These are phyloP conservation scores for Cheilinus undulatus DNA, from an alignment of 2,113 vertebrate genomes.

Conservation along the genomic window DNA sequence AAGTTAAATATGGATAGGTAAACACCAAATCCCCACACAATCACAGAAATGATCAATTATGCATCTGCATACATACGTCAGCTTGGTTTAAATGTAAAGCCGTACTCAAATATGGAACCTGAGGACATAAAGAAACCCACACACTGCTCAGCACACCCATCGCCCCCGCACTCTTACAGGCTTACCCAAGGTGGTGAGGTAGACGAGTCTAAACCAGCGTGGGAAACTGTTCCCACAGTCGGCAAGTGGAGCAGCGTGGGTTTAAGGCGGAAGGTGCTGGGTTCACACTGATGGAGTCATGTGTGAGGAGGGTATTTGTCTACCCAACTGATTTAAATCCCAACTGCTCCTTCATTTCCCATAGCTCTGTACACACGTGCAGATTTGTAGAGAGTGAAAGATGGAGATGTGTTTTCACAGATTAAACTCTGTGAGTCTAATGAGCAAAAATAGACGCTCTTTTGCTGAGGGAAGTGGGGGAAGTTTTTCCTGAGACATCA, in stretches of 20 bases:
- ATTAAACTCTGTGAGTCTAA: slow-evolving; percentile 4
- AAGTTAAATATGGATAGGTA: not conserved
- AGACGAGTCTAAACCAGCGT: slow-evolving; percentile 47
- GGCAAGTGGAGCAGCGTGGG: slow-evolving; percentile 64
- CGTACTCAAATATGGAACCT: not conserved
- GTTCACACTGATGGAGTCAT: slow-evolving; percentile 52
- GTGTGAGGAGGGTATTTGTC: slow-evolving; percentile 36
- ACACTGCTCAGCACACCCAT: not conserved
- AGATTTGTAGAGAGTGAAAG: not conserved
- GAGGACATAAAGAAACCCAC: not conserved
- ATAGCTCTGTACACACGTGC: not conserved
- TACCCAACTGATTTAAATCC: slow-evolving; percentile 56
- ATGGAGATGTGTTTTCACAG: not conserved
- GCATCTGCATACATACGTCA: not conserved
- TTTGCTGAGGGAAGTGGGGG: too few species aligned
- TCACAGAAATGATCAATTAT: not conserved
- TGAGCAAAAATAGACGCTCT: not conserved
- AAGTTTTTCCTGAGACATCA: too few species aligned
- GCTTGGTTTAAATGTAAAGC: not conserved
- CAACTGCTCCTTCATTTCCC: slow-evolving; percentile 55
- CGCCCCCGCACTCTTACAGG: not conserved
- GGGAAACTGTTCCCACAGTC: slow-evolving; percentile 73
- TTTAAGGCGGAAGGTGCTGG: slow-evolving; percentile 54
- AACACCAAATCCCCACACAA: not conserved
- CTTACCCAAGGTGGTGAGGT: slow-evolving; percentile 20